Evolutionary conservation across 1,140 invertebrate species (phyloP), one percentile per base, ranked within the genome.

Genomic region (Acyrthosiphon pisum): DNA sequence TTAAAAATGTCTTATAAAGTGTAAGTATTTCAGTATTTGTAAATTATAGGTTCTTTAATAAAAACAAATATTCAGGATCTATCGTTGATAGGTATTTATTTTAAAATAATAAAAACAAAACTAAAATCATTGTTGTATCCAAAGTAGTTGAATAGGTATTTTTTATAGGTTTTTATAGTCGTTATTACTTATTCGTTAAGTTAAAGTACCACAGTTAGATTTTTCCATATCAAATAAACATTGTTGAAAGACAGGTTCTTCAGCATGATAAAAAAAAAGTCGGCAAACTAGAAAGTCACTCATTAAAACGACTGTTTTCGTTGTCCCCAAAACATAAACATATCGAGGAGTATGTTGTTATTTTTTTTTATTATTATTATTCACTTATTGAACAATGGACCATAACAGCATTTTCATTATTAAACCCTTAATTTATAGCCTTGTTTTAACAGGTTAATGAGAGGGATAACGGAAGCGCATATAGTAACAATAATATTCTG

Each of bases 231-330:
- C 68, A 92, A 92, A 91, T 76, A 92, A 37, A 53, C 76, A 84
- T 84, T 84, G n/a, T 48, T 22, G 68, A 92, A 83, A 35, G 30
- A 84, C 91, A 53, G 91, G 76, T 92, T 92, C 48, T 53, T 92
- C 26, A 84, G 22, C 23, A 35, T 22, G n/a, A 92, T 37, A 91
- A 83, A 92, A 90, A n/a, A n/a, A 83, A 92, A 84, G 41, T 81
- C 68, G 14, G 44, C 26, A 81, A n/a, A 83, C 44, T 91, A 81
- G 90, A 68, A 91, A 91, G 68, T 48, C 81, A 91, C 60, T 91
- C 90, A 83, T 81, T 91, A 91, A 81, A 50, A 91, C 90, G 44
- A 91, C 18, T 35, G 30, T 18, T 46, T 76, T 91, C 18, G 60
- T 50, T 91, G 30, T 76, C 30, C 18, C 46, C 35, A 44, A 30